Evolutionary conservation across 2,888 invertebrate species (phyloP), one percentile per base, ranked within the genome.

Genomic region (Chalcosyrphus nemorum): DNA sequence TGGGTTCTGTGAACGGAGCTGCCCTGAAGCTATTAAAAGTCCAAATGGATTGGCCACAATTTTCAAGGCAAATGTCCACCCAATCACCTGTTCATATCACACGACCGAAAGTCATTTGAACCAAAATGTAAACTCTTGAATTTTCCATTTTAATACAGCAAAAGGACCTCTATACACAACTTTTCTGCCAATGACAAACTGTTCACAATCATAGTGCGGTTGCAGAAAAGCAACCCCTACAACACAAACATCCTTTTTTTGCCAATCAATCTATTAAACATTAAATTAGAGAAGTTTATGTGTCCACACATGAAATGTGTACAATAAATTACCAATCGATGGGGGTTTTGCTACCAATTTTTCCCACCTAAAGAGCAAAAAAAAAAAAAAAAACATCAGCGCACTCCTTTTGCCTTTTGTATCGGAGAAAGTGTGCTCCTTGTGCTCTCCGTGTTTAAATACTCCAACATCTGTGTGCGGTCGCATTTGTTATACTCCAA

Each of bases 401-500:
- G 6, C 29, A 2, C 35, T n/a, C n/a, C 1, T 38, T 2, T n/a
- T n/a, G n/a, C n/a, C n/a, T 7, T 13, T n/a, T 13, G 24, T 4
- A 24, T 4, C 7, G 35, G 35, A 38, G 13, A n/a, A n/a, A n/a
- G n/a, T n/a, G n/a, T 38, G n/a, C 35, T 38, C 35, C n/a, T n/a
- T n/a, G n/a, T 4, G 38, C 27, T n/a, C 35, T n/a, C n/a, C 56
- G 17, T 38, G 54, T 35, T 72, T 56, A 65, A 74, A 56, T 45
- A 74, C 38, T 47, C 45, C 32, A 56, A 47, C 63, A 74, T 65
- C 63, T 74, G 74, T 74, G 56, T 63, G 74, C 32, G 74, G 74
- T 74, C 74, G 32, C 76, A 76, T 76, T 76, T 76, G 68, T 76
- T 68, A 76, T 45, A 24, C 59, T 76, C n/a, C 76, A 68, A 76